These are phyloP conservation scores for Tapirus terrestris DNA, from an alignment of 2,113 vertebrate species.

Conservation along the genomic window DNA sequence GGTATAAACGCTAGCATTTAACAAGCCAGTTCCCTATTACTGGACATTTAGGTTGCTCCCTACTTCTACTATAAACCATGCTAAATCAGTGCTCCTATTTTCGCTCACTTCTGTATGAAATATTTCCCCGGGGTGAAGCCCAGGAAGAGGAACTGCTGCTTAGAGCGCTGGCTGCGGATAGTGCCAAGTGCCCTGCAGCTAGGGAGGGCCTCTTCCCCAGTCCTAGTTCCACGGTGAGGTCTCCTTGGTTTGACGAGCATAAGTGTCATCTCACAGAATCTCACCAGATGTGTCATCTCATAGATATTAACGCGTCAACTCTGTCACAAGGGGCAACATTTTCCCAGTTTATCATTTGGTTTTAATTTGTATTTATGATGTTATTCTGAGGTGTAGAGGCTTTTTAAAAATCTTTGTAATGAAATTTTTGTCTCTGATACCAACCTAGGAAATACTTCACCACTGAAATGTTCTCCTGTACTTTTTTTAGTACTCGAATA, in stretches of 20 bases:
- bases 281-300: not conserved
- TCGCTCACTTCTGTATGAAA: not conserved
- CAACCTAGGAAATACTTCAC: not conserved
- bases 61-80: not conserved
- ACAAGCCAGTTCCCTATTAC: not conserved
- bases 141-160: not conserved
- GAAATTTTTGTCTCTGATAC: not conserved
- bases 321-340: not conserved
- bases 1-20: not conserved
- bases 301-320: not conserved
- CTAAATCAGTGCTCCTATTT: accelerated
- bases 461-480: not conserved
- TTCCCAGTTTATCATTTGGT: not conserved
- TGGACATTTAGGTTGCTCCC: not conserved
- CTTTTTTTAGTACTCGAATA: not conserved
- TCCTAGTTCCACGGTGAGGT: not conserved
- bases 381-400: not conserved
- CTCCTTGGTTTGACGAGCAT: not conserved
- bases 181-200: not conserved
- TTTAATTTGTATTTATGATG: not conserved
- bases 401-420: not conserved
- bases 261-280: not conserved
- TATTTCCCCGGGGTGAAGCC: accelerated
- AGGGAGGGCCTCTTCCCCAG: not conserved
- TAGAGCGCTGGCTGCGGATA: not conserved